phyloP scores from a whole-genome alignment of 2,797 vertebrate species.

The Sternotherus odoratus region DNA sequence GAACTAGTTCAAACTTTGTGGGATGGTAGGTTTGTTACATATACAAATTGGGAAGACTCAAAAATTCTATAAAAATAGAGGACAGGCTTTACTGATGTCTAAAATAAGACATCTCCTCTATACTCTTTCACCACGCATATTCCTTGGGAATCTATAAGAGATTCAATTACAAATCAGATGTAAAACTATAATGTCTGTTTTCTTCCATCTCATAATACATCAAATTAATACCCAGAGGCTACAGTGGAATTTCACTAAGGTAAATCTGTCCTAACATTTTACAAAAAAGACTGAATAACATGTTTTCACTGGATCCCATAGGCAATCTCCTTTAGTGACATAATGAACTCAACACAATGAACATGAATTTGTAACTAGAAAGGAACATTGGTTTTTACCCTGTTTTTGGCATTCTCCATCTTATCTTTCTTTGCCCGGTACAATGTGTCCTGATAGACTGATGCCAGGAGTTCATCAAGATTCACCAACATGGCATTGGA shows the following conservation, averaged over 20 bases:
- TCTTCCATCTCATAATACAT: not conserved
- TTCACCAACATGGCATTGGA: conserved; percentile 96
- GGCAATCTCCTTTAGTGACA: not conserved
- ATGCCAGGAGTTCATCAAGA: conserved; percentile 82
- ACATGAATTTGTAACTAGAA: not conserved
- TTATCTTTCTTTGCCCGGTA: conserved; percentile 93
- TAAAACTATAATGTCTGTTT: not conserved
- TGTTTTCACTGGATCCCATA: not conserved
- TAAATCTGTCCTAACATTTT: not conserved
- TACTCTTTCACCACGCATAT: not conserved
- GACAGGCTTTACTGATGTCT: not conserved
- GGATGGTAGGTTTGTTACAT: not conserved
- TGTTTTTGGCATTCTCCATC: conserved; percentile 91
- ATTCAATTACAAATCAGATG: not conserved
- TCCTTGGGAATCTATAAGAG: not conserved
- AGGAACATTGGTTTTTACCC: conserved; percentile 81
- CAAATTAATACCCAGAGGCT: not conserved
- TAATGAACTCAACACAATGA: not conserved
- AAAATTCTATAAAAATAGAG: not conserved
- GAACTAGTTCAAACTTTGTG: not conserved
- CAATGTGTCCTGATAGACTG: conserved; percentile 89
- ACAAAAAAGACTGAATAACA: not conserved
- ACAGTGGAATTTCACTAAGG: fast-evolving
- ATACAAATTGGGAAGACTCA: not conserved
- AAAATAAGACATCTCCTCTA: not conserved